Percentiles rank a stretch among this genome's conserved stretches.
phyloP scores from a whole-genome alignment of 2,888 invertebrate genomes.

The Coleophora deauratella region DNA sequence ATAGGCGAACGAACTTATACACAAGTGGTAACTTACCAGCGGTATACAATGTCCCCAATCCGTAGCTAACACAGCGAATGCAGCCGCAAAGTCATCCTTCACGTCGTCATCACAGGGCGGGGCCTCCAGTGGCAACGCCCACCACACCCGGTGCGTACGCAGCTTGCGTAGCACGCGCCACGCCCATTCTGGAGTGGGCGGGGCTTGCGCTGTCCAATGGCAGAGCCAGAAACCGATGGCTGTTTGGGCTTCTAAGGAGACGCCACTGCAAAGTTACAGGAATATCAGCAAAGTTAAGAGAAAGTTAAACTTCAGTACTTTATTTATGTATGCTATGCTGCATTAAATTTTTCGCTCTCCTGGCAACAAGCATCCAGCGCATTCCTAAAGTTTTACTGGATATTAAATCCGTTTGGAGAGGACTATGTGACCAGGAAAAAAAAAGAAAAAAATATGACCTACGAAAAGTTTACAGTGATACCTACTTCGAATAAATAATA shows the following conservation, averaged over 20 bases:
- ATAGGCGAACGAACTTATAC: no score
- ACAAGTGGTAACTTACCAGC: slow-evolving; percentile 44
- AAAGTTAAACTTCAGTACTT: no score
- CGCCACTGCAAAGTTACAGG: slow-evolving; percentile 33
- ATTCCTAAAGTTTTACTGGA: no score
- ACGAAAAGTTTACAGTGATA: no score
- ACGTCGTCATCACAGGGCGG: slow-evolving; percentile 29
- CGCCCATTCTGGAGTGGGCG: slow-evolving; percentile 34
- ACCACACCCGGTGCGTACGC: slow-evolving; percentile 41
- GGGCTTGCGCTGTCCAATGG: slow-evolving; percentile 5
- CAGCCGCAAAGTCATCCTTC: slow-evolving; percentile 27
- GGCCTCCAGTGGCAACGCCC: slow-evolving; percentile 35
- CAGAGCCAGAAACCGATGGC: slow-evolving; percentile 42
- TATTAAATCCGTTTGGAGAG: no score
- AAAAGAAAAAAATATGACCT: no score
- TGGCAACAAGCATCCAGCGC: no score
- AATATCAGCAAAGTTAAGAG: not conserved
- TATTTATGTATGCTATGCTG: no score
- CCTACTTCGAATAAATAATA: no score
- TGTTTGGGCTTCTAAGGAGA: slow-evolving; percentile 44
- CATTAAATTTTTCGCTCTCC: no score
- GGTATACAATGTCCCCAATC: slow-evolving; percentile 62
- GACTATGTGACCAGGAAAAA: no score
- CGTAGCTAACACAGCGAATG: slow-evolving; percentile 39
- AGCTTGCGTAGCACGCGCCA: slow-evolving; percentile 43